Base-by-base conservation (phyloP, 2,888 invertebrate genomes). In the Endotricha flammealis region DNA sequence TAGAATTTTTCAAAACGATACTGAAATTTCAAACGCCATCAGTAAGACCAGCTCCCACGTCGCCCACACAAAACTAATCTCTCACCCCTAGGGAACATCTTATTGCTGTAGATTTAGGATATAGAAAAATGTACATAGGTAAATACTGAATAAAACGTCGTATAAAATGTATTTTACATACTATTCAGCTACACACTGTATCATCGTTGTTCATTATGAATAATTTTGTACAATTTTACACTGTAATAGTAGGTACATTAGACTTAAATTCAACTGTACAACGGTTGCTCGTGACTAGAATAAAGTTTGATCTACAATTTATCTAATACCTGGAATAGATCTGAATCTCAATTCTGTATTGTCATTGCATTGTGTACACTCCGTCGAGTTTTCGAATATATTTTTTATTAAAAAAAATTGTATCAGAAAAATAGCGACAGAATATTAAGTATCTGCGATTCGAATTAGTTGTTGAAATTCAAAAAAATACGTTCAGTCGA, bases 111-210 rank as follows among this genome's bases (percentile, higher is more conserved):
- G 36, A 36, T 54, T 49, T 39, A 53, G 46, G n/a, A 47, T 53
- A 57, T 51, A 53, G 46, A 45, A n/a, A 53, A 50, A 54, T 53
- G 41, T 60, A 57, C 57, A 55, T 46, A 40, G 34, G 32, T 41
- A 41, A 27, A 35, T 41, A 46, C 48, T 41, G 43, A 22, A 40
- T 59, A 62, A 63, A 60, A 56, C 47, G 48, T 57, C 57, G 65
- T 75, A 74, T 56, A 72, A 73, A 75, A 70, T 56, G 62, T 53
- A 20, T 53, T 50, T 55, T 44, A 57, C 48, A 57, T 20, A n/a
- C 20, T 20, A 20, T n/a, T n/a, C 2, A 28, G 43, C 55, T 62
- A 61, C 37, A 35, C 44, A 39, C 56, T 63, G 29, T 33, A 31
- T 12, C 36, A 34, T 43, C 38, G 42, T 45, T 45, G 40, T 45